A percentile compares a stretch with the other conserved stretches of the same genome.
Evolutionary conservation across 2,797 vertebrate species (phyloP).

Genomic region (Chelon labrosus): DNA sequence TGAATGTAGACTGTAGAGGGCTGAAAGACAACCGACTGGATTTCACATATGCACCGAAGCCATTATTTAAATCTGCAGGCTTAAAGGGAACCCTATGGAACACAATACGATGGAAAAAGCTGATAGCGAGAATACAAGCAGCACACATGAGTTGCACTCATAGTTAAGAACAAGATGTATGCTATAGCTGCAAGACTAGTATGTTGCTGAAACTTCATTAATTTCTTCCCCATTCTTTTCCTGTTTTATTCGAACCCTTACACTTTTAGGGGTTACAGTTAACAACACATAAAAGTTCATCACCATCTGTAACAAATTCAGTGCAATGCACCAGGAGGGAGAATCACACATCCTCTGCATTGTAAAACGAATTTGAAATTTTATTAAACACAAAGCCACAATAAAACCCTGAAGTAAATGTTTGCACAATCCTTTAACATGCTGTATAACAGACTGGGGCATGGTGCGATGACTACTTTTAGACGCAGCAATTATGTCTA

Average conservation of each 20-base stretch:
- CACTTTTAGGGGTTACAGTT: conserved; percentile 40
- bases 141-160: conserved; percentile 1
- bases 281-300: conserved; percentile 47
- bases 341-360: conserved; percentile 56
- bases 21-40: neutral
- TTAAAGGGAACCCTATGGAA: conserved; percentile 13
- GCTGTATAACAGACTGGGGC: conserved; percentile 10
- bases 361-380: conserved; percentile 58
- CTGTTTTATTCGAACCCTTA: conserved; percentile 24
- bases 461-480: conserved; percentile 9
- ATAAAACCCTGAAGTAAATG: conserved; percentile 49
- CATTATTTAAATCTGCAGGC: conserved; percentile 16
- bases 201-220: conserved; percentile 5
- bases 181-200: neutral
- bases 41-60: conserved; percentile 20
- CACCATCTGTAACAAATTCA: conserved; percentile 67
- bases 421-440: conserved; percentile 12
- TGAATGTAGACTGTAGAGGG: conserved; percentile 28
- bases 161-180: neutral
- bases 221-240: conserved; percentile 13
- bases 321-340: conserved; percentile 48
- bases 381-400: conserved; percentile 46
- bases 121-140: conserved; percentile 16
- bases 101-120: conserved; percentile 36
- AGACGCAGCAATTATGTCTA: neutral